Percentiles rank a stretch among this genome's conserved stretches.
phyloP scores from a whole-genome alignment of 2,113 vertebrate genomes.

The Cettia cetti region DNA sequence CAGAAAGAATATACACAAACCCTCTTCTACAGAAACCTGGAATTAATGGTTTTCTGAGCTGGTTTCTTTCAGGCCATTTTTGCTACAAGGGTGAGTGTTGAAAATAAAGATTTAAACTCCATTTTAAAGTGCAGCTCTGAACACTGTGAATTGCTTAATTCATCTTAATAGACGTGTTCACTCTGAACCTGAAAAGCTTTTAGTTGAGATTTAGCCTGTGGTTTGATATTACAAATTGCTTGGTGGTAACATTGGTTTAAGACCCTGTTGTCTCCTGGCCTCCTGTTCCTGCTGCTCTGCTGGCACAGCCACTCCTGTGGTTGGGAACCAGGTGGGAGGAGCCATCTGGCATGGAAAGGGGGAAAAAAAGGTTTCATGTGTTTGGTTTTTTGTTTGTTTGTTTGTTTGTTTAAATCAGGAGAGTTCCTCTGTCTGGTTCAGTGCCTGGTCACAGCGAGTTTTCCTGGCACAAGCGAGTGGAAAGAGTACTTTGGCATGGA shows the following conservation, averaged over 20 bases:
- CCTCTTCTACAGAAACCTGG: neutral
- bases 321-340: slow-evolving; percentile 24
- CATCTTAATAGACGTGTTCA: slow-evolving; percentile 45
- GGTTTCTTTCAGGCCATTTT: neutral
- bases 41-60: neutral
- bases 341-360: neutral
- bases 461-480: slow-evolving; percentile 15
- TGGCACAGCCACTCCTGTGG: neutral
- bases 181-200: slow-evolving; percentile 39
- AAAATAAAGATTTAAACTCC: slow-evolving; percentile 15
- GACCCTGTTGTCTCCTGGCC: neutral
- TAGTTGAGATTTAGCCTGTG: slow-evolving; percentile 60
- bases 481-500: slow-evolving; percentile 20
- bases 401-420: slow-evolving; percentile 53
- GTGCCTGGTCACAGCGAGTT: neutral
- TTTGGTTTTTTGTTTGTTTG: slow-evolving; percentile 4
- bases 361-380: neutral
- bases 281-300: neutral
- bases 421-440: neutral
- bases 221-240: slow-evolving; percentile 55
- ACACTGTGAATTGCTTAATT: slow-evolving; percentile 31
- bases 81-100: neutral
- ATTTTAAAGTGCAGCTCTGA: neutral
- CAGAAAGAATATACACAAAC: neutral
- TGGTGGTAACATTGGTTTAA: slow-evolving; percentile 46